A percentile compares a stretch with the other conserved stretches of the same genome.
phyloP scores from a whole-genome alignment of 2,888 invertebrate species.

The Morinoia aosen region DNA sequence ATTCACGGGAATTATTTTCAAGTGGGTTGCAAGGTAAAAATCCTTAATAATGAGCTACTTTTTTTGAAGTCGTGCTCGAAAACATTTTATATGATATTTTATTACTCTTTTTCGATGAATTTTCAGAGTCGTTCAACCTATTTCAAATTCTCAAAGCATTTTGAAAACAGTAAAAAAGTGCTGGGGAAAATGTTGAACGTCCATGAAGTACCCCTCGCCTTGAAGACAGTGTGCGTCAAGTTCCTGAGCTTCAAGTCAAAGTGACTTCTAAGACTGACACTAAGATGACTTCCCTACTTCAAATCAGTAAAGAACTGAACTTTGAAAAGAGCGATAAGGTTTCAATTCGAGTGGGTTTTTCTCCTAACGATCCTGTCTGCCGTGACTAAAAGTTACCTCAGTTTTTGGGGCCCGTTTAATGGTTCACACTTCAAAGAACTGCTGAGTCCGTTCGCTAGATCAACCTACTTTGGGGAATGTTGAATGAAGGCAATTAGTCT shows the following conservation, averaged over 20 bases:
- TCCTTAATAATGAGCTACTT: too few relatives aligned
- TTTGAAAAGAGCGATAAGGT: not conserved
- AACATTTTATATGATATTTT: too few relatives aligned
- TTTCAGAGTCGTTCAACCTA: too few relatives aligned
- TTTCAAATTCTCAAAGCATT: too few relatives aligned
- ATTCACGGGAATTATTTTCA: too few relatives aligned
- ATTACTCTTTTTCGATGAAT: too few relatives aligned
- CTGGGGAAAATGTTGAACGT: not conserved
- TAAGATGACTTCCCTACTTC: not conserved
- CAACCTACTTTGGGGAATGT: not conserved
- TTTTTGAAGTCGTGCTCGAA: too few relatives aligned
- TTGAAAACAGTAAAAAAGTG: not conserved
- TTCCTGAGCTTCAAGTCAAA: not conserved
- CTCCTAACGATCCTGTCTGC: not conserved
- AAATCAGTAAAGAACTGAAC: not conserved
- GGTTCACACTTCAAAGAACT: conserved; percentile 2
- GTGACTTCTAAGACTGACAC: not conserved
- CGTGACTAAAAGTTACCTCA: not conserved
- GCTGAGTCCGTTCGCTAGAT: not conserved
- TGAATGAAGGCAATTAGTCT: not conserved
- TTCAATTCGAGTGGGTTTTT: not conserved
- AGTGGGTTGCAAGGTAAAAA: too few relatives aligned
- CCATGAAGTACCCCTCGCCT: not conserved
- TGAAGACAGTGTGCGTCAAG: not conserved
- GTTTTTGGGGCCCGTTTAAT: not conserved